These are phyloP conservation scores for Dynastes grantii DNA, from an alignment of 2,888 invertebrate species.

Conservation along the genomic window DNA sequence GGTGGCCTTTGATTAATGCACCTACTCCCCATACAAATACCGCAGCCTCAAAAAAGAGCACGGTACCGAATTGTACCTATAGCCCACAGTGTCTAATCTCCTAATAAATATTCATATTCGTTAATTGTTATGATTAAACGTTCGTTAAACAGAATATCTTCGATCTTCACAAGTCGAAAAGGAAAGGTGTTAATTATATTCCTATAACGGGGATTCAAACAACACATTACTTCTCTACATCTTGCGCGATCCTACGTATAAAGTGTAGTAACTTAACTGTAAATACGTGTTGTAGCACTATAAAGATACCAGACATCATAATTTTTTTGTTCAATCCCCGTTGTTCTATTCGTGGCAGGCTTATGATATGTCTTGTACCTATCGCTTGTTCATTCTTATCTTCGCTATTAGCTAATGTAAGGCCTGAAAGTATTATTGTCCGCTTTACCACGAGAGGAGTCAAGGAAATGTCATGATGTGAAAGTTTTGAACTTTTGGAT, in stretches of 20 bases:
- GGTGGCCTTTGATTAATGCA: too few species aligned
- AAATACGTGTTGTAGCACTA: background rate
- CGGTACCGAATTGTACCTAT: background rate
- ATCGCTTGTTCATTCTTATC: background rate
- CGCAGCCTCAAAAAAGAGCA: too few species aligned
- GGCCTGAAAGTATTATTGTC: too few species aligned
- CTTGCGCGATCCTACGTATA: background rate
- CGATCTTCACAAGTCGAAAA: constrained; percentile 28
- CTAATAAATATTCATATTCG: constrained; percentile 44
- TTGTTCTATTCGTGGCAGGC: background rate
- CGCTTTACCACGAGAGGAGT: too few species aligned
- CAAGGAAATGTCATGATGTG: too few species aligned
- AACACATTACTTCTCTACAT: constrained; percentile 1
- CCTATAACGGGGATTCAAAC: constrained; percentile 15
- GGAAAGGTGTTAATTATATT: constrained; percentile 44
- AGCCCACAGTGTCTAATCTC: constrained; percentile 4
- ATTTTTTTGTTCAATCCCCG: background rate
- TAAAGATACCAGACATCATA: background rate
- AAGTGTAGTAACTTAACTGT: constrained; percentile 7
- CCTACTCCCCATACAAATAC: too few species aligned
- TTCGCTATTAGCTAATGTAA: background rate
- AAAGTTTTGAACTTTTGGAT: too few species aligned
- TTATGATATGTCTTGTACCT: background rate
- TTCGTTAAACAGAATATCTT: constrained; percentile 43
- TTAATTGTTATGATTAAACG: constrained; percentile 43